Evolutionary conservation across 2,797 vertebrate species (phyloP).

Genomic region (Crocodylus rhombifer): DNA sequence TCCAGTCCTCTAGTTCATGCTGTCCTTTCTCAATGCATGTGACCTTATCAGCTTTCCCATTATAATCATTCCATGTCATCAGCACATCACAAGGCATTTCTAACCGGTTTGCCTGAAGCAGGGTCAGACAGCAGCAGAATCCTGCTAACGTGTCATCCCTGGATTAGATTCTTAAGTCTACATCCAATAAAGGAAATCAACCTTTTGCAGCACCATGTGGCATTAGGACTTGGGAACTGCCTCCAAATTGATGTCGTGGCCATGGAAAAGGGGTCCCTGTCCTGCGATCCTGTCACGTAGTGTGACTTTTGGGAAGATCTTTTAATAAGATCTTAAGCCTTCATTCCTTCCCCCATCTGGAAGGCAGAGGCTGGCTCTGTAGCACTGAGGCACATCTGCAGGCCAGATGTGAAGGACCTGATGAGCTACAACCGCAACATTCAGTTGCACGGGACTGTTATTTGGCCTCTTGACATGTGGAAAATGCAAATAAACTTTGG

Average conservation of each 20-base stretch:
- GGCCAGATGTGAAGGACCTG: conserved; percentile 69
- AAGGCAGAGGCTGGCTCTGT: conserved; percentile 47
- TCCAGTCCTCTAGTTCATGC: neutral
- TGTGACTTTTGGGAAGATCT: conserved; percentile 7
- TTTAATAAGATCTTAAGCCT: neutral
- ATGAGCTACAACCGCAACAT: conserved; percentile 6
- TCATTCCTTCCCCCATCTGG: conserved; percentile 61
- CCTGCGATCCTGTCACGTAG: conserved; percentile 9
- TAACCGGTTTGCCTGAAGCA: neutral
- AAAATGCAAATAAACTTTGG: neutral
- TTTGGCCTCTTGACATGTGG: neutral
- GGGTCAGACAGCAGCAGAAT: neutral
- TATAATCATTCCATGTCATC: neutral
- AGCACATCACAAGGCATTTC: neutral
- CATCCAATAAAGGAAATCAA: neutral
- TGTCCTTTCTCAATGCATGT: neutral
- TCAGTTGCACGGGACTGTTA: neutral
- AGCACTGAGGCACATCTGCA: conserved; percentile 51
- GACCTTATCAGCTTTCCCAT: neutral
- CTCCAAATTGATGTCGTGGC: neutral
- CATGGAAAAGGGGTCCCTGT: conserved; percentile 7
- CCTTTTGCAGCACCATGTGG: neutral
- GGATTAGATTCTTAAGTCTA: neutral
- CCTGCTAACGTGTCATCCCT: neutral
- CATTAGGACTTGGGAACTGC: neutral